phyloP scores from a whole-genome alignment of 1,140 invertebrate genomes.

The Bursaphelenchus mucronatus region DNA sequence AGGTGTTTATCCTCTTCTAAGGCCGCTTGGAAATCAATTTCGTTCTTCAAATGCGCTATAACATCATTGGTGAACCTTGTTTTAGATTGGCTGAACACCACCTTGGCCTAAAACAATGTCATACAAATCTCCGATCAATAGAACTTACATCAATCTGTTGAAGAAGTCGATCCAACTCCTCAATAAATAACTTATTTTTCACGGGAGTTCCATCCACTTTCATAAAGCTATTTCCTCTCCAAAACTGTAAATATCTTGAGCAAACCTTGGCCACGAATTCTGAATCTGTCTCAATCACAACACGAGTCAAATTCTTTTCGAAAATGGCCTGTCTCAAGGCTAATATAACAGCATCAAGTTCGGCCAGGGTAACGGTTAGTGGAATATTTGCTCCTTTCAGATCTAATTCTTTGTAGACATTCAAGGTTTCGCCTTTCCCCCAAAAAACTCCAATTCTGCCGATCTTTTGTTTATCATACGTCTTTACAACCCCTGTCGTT shows the following conservation, averaged over 20 bases:
- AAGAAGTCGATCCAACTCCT: conserved; percentile 15
- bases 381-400: not conserved
- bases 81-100: not conserved
- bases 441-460: conserved; percentile 22
- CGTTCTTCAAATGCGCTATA: conserved; percentile 7
- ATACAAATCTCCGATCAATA: conserved; percentile 1
- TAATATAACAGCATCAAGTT: conserved; percentile 21
- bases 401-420: conserved; percentile 21
- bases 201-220: conserved; percentile 27
- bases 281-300: conserved; percentile 21
- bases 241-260: conserved; percentile 7
- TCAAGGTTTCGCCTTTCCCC: conserved; percentile 9
- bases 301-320: conserved; percentile 20
- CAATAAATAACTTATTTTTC: conserved; percentile 22
- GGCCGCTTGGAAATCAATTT: conserved; percentile 8
- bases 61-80: conserved; percentile 10
- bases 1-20: not conserved
- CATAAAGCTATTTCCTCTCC: conserved; percentile 20
- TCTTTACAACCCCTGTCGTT: conserved; percentile 9
- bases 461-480: not conserved
- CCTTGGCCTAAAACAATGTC: not conserved
- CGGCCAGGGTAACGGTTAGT: not conserved
- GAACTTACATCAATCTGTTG: conserved; percentile 15
- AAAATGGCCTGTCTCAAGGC: conserved; percentile 26
- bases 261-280: conserved; percentile 21